Evolutionary conservation across 2,888 invertebrate species (phyloP), one percentile per base, ranked within the genome.

Genomic region (Chrysotoxum bicinctum): DNA sequence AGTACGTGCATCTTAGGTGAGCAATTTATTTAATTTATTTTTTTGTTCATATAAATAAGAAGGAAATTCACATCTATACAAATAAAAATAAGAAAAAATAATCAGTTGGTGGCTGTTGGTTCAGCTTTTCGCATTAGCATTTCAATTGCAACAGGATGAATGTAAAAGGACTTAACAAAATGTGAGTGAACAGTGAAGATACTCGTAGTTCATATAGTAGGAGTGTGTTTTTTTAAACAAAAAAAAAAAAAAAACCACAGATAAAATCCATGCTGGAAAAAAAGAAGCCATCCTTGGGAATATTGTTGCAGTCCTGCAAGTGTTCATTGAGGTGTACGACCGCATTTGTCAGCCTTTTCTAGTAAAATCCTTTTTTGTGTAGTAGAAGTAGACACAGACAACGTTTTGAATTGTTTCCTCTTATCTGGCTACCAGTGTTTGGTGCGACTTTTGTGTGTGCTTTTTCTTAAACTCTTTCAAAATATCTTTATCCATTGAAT

Each of bases 301-400:
- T 48, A 48, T 64, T 48, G 10, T 64, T 72, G 56, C 58, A 74
- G 16, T 60, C 37, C 40, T 40, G 43, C 60, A 62, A 37, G 12
- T 32, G 32, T 64, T 56, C 30, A n/a, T 14, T 54, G 69, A 79
- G 74, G 68, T 78, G 43, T 30, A 48, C 74, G 43, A 73, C 72
- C 72, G 69, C 78, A 78, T 78, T 83, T 78, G 68, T 73, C 73
- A 72, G 68, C 56, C 56, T n/a, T n/a, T n/a, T n/a, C n/a, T n/a
- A 30, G 3, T 52, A 77, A 72, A 58, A 58, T 58, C 40, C 66
- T 81, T 81, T 81, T 77, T 40, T 54, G 4, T 26, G 1, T 45
- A 19, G 40, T 9, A 16, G 19, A 40, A 3, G 7, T 8, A 8
- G 45, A 62, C 48, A 50, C 81, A 43, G 23, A 7, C 23, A 50